Evolutionary conservation across 1,140 invertebrate genomes (phyloP).

Genomic region (Pollicipes pollicipes): DNA sequence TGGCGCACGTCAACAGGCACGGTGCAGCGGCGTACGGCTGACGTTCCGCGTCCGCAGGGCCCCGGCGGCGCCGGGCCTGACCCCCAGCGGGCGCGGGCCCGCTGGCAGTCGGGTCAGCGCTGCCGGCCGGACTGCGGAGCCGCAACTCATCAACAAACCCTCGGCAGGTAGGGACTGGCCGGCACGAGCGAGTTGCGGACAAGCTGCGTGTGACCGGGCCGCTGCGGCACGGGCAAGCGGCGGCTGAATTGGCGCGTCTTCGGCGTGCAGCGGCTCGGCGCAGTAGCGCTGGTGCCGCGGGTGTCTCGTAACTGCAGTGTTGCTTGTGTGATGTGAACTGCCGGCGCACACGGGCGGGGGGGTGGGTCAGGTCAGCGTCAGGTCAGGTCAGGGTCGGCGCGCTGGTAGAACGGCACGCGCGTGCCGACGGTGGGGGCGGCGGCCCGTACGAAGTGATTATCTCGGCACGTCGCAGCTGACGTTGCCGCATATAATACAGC

Average conservation of each 20-base stretch:
- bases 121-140: slow-evolving; percentile 6
- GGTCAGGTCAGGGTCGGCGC: no score
- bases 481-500: no score
- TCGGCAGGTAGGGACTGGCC: slow-evolving; percentile 23
- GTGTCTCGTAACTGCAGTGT: slow-evolving; percentile 88
- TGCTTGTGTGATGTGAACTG: slow-evolving; percentile 80
- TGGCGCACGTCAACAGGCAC: no score
- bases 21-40: no score
- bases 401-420: no score
- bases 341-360: slow-evolving; percentile 21
- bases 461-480: no score
- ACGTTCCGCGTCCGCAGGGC: no score
- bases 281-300: slow-evolving; percentile 50
- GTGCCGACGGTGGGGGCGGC: no score
- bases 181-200: slow-evolving; percentile 37
- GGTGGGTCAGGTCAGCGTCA: not conserved
- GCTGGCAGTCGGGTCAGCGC: no score
- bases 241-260: not conserved
- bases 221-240: slow-evolving; percentile 20
- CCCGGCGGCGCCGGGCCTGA: no score
- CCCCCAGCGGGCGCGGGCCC: no score
- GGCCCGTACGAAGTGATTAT: no score
- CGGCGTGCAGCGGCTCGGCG: not conserved
- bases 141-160: not conserved
- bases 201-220: slow-evolving; percentile 11